Evolutionary conservation across 2,888 invertebrate species (phyloP), one percentile per base, ranked within the genome.

Genomic region (Apamea monoglypha): DNA sequence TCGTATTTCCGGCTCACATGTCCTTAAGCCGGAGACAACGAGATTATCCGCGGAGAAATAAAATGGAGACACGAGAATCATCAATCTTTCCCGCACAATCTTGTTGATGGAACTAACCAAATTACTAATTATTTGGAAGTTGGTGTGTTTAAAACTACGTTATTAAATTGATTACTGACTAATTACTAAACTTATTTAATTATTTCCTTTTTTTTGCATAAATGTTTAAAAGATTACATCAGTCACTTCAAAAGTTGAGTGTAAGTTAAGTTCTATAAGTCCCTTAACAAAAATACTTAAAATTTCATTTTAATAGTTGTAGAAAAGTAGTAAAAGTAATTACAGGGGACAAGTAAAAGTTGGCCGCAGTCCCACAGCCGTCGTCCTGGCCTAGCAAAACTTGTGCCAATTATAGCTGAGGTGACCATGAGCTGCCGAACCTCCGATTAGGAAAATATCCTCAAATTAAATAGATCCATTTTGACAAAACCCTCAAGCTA

Each of bases 1-100:
- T 95, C 96, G 95, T 95, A 96, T 96, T 96, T 96, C 95, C 95
- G 94, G 93, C 96, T 96, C 96, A 95, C 95, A 95, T 96, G 95
- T 95, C 95, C 96, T 95, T 96, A 96, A 96, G 95, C 94, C 94
- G 94, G 95, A 96, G 96, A 96, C 96, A 95, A 95, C 95, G 95
- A 96, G 96, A 96, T 96, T 96, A 96, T 96, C 95, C 94, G 94
- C 92, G 94, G 94, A 94, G 94, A 96, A 95, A 96, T 96, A 96
- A 96, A 96, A 95, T 94, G 94, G 92, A 95, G 95, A 95, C 95
- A 95, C 90, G 94, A 93, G 94, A 92, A 93, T 94, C 95, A 96
- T 96, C 95, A 96, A 96, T 96, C 96, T 95, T 89, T 86, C 88
- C 87, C 85, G 85, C 89, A 92, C 92, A 92, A 93, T 92, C 92